A percentile compares a stretch with the other conserved stretches of the same genome.
Evolutionary conservation across 2,888 invertebrate genomes (phyloP).

Genomic region (Xestia c-nigrum): DNA sequence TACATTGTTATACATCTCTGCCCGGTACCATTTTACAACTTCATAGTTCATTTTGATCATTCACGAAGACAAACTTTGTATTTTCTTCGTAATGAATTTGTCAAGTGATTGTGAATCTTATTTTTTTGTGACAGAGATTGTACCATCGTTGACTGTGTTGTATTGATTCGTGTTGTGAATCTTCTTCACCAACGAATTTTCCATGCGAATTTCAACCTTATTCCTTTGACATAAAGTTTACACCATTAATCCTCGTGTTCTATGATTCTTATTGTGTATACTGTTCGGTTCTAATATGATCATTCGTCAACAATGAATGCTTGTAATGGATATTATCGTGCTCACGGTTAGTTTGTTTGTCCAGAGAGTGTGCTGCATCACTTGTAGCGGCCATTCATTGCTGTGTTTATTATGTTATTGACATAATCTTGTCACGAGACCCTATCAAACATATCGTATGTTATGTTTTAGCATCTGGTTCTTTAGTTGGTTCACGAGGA

Average conservation of each 20-base stretch:
- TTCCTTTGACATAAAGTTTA: background rate
- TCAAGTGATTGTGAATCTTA: constrained; percentile 61
- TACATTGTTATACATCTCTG: constrained; percentile 71
- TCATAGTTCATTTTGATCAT: constrained; percentile 67
- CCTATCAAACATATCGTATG: constrained; percentile 6
- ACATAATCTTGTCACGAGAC: constrained; percentile 43
- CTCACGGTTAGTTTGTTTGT: constrained; percentile 76
- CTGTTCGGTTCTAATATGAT: constrained; percentile 82
- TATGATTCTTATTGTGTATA: constrained; percentile 56
- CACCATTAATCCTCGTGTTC: background rate
- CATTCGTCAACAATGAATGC: constrained; percentile 85
- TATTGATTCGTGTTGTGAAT: constrained; percentile 32
- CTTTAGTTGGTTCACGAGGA: background rate
- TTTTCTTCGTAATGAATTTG: constrained; percentile 16
- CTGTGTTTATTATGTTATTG: constrained; percentile 48
- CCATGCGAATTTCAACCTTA: background rate
- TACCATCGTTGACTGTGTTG: constrained; percentile 55
- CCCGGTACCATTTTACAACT: constrained; percentile 66
- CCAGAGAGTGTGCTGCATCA: constrained; percentile 58
- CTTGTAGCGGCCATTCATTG: constrained; percentile 48
- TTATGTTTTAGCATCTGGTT: constrained; percentile 14
- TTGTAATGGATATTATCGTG: constrained; percentile 82
- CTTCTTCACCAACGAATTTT: background rate
- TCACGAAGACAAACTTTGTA: constrained; percentile 47
- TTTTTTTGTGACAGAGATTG: background rate